A percentile compares a stretch with the other conserved stretches of the same genome.
Evolutionary conservation across 2,797 vertebrate genomes (phyloP).

Genomic region (Smutsia gigantea): DNA sequence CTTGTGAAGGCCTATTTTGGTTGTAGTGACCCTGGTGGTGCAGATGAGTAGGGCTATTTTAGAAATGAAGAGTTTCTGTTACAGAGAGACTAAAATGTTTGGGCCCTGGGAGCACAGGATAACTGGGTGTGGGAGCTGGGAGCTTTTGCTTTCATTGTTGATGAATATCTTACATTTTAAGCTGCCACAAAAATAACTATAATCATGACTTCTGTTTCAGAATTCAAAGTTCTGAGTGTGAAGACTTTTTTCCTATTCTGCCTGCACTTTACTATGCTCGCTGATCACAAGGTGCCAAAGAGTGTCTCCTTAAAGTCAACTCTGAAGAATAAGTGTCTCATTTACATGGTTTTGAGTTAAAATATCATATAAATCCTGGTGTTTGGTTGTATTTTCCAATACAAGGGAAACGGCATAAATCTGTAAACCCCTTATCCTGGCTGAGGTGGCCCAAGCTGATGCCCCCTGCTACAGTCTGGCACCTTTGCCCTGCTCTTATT

Average conservation of each 20-base stretch:
- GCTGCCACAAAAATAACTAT: background rate
- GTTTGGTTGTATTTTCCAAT: slow-evolving; percentile 9
- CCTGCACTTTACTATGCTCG: background rate
- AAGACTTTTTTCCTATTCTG: background rate
- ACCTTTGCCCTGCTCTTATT: background rate
- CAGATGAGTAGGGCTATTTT: background rate
- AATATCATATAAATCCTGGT: background rate
- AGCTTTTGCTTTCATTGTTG: background rate
- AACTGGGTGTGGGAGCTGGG: background rate
- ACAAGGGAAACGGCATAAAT: background rate
- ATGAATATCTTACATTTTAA: background rate
- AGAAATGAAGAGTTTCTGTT: background rate
- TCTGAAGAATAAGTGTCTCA: background rate
- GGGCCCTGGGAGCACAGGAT: background rate
- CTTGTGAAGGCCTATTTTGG: background rate
- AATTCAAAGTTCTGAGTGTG: slow-evolving; percentile 11
- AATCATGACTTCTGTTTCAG: slow-evolving; percentile 1
- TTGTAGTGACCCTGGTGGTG: background rate
- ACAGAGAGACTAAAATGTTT: background rate
- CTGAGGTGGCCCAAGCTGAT: background rate
- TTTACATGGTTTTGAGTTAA: background rate
- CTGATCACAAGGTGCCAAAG: background rate
- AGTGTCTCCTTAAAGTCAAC: background rate
- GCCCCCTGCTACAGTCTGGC: background rate
- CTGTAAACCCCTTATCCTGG: background rate